Base-by-base conservation (phyloP, 1,140 invertebrate genomes). In the Pemphigus obesinymphae region DNA sequence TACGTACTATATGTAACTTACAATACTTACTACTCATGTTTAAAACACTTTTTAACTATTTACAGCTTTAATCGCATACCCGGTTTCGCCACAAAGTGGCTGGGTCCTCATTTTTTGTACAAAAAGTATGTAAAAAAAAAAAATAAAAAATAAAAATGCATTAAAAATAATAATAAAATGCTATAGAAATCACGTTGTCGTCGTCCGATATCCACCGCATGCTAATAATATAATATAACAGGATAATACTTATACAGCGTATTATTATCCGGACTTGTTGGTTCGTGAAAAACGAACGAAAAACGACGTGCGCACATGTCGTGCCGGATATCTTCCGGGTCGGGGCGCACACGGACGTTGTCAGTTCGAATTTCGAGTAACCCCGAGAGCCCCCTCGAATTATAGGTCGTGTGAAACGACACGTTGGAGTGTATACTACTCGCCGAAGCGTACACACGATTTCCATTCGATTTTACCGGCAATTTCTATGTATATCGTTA, bases 241-340 rank as follows among this genome's bases (percentile, higher is more conserved):
- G 13, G 0, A 5, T 34, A 63, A 58, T 58, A 58, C 10, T 26
- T 55, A 26, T 61, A 34, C 31, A 23, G 11, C n/a, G 29, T 70
- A 26, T 70, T 72, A 72, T 72, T 45, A 20, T 72, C 26, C 7
- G 45, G n/a, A 40, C 53, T 58, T 23, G 34, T 58, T 17, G 50
- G 73, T n/a, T 78, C 73, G 73, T 78, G 34, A 78, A 76, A 31
- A 73, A 8, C 50, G 20, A 55, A 58, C 34, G 73, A 26, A 78
- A 58, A 58, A 61, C 53, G 53, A 78, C 75, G 50, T 13, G 48
- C 48, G 34, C 75, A 29, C 50, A 75, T 31, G 76, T 78, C 75
- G 23, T 11, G n/a, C 23, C 76, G 26, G 34, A 80, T 80, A 80
- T 80, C 55, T 80, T 80, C 55, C 53, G 55, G 76, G 53, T 63